Evolutionary conservation across 2,113 vertebrate genomes (phyloP), one percentile per base, ranked within the genome.

Genomic region (Ophthalmolycus amberensis): DNA sequence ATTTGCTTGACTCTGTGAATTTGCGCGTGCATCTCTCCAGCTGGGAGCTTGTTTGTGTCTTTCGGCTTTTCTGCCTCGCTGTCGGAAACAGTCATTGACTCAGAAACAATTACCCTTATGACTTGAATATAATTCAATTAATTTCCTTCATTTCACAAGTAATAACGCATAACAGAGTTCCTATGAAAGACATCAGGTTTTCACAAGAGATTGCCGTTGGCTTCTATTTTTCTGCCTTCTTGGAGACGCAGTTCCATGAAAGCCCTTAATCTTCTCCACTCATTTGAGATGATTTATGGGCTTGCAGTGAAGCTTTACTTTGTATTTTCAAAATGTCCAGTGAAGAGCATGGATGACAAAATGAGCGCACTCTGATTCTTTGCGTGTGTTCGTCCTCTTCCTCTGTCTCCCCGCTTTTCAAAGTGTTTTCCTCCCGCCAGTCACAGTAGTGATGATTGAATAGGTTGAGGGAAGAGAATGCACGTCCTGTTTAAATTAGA

Each of bases 71-170:
- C 84, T 92, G 88, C 91, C 82, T 88, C 84, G 32, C 88, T 75
- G 85, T 90, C 68, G 65, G 88, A 92, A 88, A 84, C 85, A 92
- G 79, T 91, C 93, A 94, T 89, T 93, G 94, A 94, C 91, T 94
- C 92, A 93, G 89, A 94, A 95, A 95, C 94, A 94, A 94, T 95
- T 95, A 93, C 91, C 91, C 93, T 92, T 87, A 93, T 91, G 91
- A 93, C 93, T 94, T 92, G 87, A 94, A 92, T 91, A 94, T 94
- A 93, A 94, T 94, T 94, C 84, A 93, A 94, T 94, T 95, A 92
- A 94, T 95, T 94, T 91, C 88, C 91, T 91, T 92, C 92, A 95
- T 93, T 95, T 94, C 92, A 89, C 91, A 91, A 89, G 90, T 92
- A 94, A 92, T 94, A 95, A 94, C 69, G 92, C 90, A 90, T 82